These are phyloP conservation scores for Bombus ignitus DNA, from an alignment of 1,140 invertebrate genomes.

Conservation along the genomic window DNA sequence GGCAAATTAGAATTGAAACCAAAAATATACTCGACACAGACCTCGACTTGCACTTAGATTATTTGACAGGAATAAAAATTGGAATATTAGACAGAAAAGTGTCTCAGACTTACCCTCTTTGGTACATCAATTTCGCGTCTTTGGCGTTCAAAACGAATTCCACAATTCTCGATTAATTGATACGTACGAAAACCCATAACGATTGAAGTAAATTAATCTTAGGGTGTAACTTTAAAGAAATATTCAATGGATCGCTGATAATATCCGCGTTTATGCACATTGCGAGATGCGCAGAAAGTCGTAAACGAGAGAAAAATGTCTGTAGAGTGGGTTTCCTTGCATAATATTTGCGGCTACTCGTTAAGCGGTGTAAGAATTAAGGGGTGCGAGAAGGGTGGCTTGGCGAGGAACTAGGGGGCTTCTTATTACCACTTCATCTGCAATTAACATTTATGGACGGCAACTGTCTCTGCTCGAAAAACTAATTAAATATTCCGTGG, in stretches of 20 bases:
- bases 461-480: constrained; percentile 76
- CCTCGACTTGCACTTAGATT: too few species aligned
- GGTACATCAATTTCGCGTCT: too few species aligned
- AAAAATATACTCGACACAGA: too few species aligned
- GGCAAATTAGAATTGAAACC: too few species aligned
- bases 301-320: constrained; percentile 72
- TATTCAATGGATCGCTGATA: too few species aligned
- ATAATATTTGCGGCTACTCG: constrained; percentile 71
- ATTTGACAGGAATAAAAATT: too few species aligned
- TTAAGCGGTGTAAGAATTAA: constrained; percentile 75
- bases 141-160: too few species aligned
- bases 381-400: constrained; percentile 56
- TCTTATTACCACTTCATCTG: constrained; percentile 83
- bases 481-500: constrained; percentile 82
- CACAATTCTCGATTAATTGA: fast-evolving
- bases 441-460: constrained; percentile 83
- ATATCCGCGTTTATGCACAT: background rate
- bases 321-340: constrained; percentile 70
- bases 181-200: too few species aligned
- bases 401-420: constrained; percentile 42
- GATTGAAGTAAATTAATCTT: too few species aligned
- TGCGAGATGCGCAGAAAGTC: constrained; percentile 49
- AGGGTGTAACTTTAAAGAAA: too few species aligned
- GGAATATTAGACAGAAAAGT: too few species aligned
- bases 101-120: too few species aligned